phyloP scores from a whole-genome alignment of 2,113 vertebrate species.

The Addax nasomaculatus region DNA sequence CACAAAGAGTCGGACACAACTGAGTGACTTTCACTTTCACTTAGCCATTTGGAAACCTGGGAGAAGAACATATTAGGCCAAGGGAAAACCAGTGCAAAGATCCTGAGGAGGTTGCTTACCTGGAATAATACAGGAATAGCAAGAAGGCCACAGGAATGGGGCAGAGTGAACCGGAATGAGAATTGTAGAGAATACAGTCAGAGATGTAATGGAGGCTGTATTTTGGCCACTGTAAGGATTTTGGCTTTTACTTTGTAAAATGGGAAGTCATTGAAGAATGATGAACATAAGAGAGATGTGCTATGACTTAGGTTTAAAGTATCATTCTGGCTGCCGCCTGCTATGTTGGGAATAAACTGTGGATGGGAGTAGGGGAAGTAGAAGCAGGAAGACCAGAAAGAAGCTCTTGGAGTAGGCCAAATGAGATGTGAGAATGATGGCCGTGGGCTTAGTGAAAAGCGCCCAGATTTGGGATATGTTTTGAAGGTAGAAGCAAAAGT shows the following conservation, averaged over 20 bases:
- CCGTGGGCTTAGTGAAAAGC: background rate
- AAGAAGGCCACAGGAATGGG: background rate
- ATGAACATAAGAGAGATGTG: background rate
- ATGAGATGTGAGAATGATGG: background rate
- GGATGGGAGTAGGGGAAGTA: rapidly evolving
- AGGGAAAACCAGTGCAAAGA: background rate
- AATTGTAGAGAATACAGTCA: background rate
- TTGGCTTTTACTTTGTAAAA: background rate
- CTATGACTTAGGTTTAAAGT: background rate
- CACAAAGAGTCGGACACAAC: rapidly evolving
- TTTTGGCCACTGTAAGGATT: background rate
- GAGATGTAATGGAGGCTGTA: background rate
- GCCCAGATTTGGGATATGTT: background rate
- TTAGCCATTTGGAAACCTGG: background rate
- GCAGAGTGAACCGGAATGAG: background rate
- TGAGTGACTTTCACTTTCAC: background rate
- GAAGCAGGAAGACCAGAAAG: background rate
- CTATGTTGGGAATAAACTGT: background rate
- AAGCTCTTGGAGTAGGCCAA: background rate
- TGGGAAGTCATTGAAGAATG: background rate
- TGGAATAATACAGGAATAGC: background rate
- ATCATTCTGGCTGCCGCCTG: background rate
- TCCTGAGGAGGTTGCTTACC: background rate
- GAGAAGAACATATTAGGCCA: background rate
- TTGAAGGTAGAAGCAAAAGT: background rate